Conservation (phyloP, 1,140 invertebrate species). For the Antheraea pernyi region DNA sequence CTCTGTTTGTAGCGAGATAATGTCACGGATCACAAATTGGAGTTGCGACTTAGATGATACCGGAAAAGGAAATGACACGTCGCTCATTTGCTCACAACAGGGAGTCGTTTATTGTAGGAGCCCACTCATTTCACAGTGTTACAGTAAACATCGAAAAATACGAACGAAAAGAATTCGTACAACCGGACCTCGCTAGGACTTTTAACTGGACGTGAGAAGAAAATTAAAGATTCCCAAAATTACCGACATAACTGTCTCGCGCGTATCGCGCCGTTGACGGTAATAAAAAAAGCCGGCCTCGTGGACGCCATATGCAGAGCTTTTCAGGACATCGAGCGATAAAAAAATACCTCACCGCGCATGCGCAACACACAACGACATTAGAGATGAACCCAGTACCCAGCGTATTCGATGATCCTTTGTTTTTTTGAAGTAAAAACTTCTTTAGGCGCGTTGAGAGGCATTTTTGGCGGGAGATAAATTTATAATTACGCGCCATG, state of each 20-base stretch:
- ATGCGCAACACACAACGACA: conserved; percentile 38
- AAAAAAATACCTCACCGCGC: conserved; percentile 50
- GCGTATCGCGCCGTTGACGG: conserved; percentile 28
- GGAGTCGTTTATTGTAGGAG: not conserved
- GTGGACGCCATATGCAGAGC: conserved; percentile 46
- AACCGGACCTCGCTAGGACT: conserved; percentile 16
- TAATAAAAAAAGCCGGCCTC: conserved; percentile 39
- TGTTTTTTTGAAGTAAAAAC: too few relatives aligned
- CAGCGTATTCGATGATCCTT: not conserved
- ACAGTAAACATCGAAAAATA: not conserved
- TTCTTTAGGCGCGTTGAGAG: too few relatives aligned
- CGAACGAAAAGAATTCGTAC: conserved; percentile 9
- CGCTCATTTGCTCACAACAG: not conserved
- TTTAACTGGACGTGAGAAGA: conserved; percentile 18
- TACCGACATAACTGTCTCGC: conserved; percentile 37
- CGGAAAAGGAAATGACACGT: not conserved
- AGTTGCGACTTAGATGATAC: not conserved
- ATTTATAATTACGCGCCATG: too few relatives aligned
- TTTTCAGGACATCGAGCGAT: conserved; percentile 34
- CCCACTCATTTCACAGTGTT: not conserved
- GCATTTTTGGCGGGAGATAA: too few relatives aligned
- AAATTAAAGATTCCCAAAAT: conserved; percentile 32
- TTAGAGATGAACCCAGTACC: not conserved
- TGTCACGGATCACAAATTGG: too few relatives aligned
- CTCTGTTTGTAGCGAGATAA: too few relatives aligned